Percentiles rank a stretch among this genome's conserved stretches.
phyloP scores from a whole-genome alignment of 1,140 invertebrate species.

The Drosophila ananassae region DNA sequence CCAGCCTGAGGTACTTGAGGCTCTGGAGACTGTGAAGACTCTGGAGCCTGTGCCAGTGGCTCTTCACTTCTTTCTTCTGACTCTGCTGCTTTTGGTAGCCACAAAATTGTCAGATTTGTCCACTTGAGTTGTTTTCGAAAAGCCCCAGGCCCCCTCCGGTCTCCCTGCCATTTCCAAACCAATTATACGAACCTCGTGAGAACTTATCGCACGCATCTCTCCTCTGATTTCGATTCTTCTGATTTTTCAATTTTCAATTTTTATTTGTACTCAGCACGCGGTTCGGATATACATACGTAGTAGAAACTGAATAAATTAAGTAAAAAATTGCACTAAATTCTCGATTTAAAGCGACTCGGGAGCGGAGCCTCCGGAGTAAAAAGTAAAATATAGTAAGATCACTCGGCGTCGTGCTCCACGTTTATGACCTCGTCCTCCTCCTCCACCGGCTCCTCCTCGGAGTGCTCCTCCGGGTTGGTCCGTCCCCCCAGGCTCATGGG shows the following conservation, averaged over 20 bases:
- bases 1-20: constrained; percentile 53
- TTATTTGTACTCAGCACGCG: constrained; percentile 75
- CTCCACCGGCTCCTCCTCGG: not conserved
- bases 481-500: constrained; percentile 1
- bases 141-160: constrained; percentile 39
- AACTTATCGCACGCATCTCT: constrained; percentile 54
- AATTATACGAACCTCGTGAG: constrained; percentile 80
- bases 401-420: constrained; percentile 87
- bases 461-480: constrained; percentile 1
- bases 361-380: constrained; percentile 21
- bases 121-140: constrained; percentile 81
- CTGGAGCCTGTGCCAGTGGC: constrained; percentile 35
- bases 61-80: constrained; percentile 21
- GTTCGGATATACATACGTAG: constrained; percentile 22
- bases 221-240: not conserved
- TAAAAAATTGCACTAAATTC: constrained; percentile 77
- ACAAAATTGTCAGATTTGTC: constrained; percentile 82
- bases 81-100: constrained; percentile 67
- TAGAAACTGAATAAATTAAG: constrained; percentile 71
- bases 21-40: constrained; percentile 8
- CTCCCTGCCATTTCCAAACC: constrained; percentile 65
- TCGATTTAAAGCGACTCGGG: constrained; percentile 61
- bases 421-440: constrained; percentile 90
- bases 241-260: constrained; percentile 16
- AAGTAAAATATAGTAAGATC: not conserved